Conservation (phyloP, 2,797 vertebrate genomes). For the Malurus leucopterus region DNA sequence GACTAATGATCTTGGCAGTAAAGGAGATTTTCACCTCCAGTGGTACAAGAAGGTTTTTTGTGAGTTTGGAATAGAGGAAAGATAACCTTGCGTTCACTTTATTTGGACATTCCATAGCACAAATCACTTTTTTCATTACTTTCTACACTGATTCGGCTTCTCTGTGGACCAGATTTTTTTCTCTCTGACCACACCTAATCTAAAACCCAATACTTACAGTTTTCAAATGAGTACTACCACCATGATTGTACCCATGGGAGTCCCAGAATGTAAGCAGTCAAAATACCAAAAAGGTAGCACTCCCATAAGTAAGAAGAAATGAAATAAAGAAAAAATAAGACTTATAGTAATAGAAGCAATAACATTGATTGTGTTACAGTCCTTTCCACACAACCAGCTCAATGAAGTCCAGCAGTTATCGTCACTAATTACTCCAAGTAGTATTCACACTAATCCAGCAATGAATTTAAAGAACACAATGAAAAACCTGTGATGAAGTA, state of each 20-base stretch:
- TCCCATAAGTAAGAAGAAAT: not conserved
- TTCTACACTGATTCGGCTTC: not conserved
- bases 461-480: not conserved
- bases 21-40: not conserved
- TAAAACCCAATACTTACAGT: not conserved
- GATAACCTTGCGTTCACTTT: not conserved
- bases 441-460: not conserved
- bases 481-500: not conserved
- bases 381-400: not conserved
- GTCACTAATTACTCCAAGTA: not conserved
- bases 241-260: not conserved
- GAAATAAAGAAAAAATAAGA: not conserved
- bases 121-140: not conserved
- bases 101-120: not conserved
- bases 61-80: not conserved
- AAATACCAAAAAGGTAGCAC: not conserved
- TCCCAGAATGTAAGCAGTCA: not conserved
- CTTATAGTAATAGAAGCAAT: not conserved
- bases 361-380: not conserved
- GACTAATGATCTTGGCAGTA: not conserved
- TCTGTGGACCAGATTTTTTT: not conserved
- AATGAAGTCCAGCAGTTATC: not conserved
- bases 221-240: not conserved
- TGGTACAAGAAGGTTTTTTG: not conserved
- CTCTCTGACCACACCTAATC: not conserved